Base-by-base conservation (phyloP, 2,113 vertebrate species). In the Onychostruthus taczanowskii region DNA sequence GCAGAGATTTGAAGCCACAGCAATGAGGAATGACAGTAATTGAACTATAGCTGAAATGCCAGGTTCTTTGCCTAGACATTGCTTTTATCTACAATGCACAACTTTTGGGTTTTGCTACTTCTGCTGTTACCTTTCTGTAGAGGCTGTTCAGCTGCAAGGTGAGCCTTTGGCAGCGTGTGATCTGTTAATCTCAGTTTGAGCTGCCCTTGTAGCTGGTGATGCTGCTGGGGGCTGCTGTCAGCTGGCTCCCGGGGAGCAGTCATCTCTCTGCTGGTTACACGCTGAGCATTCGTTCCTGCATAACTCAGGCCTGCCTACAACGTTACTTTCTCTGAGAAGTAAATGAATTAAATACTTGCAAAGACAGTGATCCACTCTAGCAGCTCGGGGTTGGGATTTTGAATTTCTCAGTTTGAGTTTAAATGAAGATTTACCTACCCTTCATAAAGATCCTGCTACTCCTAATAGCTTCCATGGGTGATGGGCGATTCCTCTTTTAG, bases 381-480 rank as follows among this genome's bases (percentile, higher is more conserved):
- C 8, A 93, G 7, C 3, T 81, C 0, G 0, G 55, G 37, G 35
- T 18, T 58, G 24, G 23, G 46, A 52, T 90, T 87, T 30, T 55
- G 16, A 35, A 63, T 63, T 50, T 39, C 39, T 82, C 33, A 35
- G 13, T 24, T 59, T 75, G 61, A 82, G 16, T 87, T 77, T 76
- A 85, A 82, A 72, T 26, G 11, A 62, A 49, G 23, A 43, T 82
- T 55, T 70, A 75, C 18, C 27, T 58, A 4, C 9, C 5, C 23
- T 72, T 9, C 35, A 19, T 46, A 41, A 78, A 59, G 19, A 63
- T 9, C 66, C 37, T 55, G 33, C 50, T 82, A 12, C 26, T 63
- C 26, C 23, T 10, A 8, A 4, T 44, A 19, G 24, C 28, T 24
- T 19, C 46, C 11, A 23, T 10, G 55, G 37, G 4, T 0, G 0